phyloP scores from a whole-genome alignment of 2,888 invertebrate genomes.

The Xestia ashworthii region DNA sequence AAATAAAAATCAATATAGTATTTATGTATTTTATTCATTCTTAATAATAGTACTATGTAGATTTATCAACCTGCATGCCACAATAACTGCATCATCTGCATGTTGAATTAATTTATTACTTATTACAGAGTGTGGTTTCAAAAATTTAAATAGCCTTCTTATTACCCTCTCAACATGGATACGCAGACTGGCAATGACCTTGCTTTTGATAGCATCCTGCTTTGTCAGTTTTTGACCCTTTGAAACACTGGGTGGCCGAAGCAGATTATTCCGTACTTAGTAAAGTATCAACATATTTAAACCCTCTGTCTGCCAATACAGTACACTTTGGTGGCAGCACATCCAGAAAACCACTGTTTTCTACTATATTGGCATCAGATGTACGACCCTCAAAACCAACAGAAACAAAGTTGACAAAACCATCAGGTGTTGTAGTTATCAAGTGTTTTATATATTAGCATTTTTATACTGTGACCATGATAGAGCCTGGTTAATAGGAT shows the following conservation, averaged over 20 bases:
- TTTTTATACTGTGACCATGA: too few species aligned
- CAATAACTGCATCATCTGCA: conserved; percentile 27
- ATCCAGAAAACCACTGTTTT: conserved; percentile 11
- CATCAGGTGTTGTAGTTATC: too few species aligned
- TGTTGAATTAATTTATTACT: conserved; percentile 34
- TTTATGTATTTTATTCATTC: conserved; percentile 18
- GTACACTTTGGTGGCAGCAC: conserved; percentile 8
- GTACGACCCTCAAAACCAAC: not conserved
- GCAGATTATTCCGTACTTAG: conserved; percentile 25
- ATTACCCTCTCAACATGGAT: conserved; percentile 28
- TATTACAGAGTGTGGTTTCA: conserved; percentile 20
- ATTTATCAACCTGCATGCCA: conserved; percentile 33
- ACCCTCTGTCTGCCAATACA: conserved; percentile 9
- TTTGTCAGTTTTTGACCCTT: conserved; percentile 23
- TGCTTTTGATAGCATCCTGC: conserved; percentile 28
- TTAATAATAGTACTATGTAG: conserved; percentile 20
- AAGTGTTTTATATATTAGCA: too few species aligned
- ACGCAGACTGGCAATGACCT: conserved; percentile 24
- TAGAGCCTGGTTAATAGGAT: too few species aligned
- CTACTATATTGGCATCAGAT: conserved; percentile 18
- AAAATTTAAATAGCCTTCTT: conserved; percentile 13
- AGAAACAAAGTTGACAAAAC: too few species aligned
- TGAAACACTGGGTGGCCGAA: conserved; percentile 28
- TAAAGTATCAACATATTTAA: conserved; percentile 22
- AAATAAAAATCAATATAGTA: conserved; percentile 25